Evolutionary conservation across 2,888 invertebrate species (phyloP), one percentile per base, ranked within the genome.

Genomic region (Syrphus vitripennis): DNA sequence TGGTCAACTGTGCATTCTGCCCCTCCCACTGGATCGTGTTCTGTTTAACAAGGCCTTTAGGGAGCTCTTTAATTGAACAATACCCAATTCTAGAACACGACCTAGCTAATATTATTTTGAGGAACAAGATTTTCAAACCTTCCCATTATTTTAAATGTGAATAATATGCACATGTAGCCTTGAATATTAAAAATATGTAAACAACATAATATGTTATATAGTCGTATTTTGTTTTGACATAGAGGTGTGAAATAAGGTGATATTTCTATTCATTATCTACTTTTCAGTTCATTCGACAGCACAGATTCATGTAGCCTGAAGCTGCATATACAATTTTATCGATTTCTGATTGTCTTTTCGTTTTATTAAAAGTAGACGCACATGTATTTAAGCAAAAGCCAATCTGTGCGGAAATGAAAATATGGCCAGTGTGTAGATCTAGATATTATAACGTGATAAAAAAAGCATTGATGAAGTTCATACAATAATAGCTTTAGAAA

Each of bases 321-420:
- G 16, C 26, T 14, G 14, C 19, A 59, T 26, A 40, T 26, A 26
- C 3, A 9, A 21, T 50, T 24, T 77, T 70, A 77, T 77, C 24
- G 77, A 77, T 77, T 77, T 77, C 37, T 29, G 5, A 70, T 31
- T 50, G n/a, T 63, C 1, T 63, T 63, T 63, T 26, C n/a, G 24
- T 69, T 77, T 24, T n/a, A 19, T 26, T 12, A 37, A 7, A 48
- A 71, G 42, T 14, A 24, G 40, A 48, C 50, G 40, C 40, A 61
- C 14, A 59, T 57, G 12, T 34, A 34, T n/a, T n/a, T 3, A 57
- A 50, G 59, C 67, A 74, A 50, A 53, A 69, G 48, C 61, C 69
- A 74, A 74, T 74, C 29, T 69, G 42, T 53, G 50, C 21, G 65
- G 40, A 80, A 61, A 42, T 40, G 31, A 59, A 61, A 80, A 69